Base-by-base conservation (phyloP, 2,797 vertebrate species). In the Harpagifer antarcticus region DNA sequence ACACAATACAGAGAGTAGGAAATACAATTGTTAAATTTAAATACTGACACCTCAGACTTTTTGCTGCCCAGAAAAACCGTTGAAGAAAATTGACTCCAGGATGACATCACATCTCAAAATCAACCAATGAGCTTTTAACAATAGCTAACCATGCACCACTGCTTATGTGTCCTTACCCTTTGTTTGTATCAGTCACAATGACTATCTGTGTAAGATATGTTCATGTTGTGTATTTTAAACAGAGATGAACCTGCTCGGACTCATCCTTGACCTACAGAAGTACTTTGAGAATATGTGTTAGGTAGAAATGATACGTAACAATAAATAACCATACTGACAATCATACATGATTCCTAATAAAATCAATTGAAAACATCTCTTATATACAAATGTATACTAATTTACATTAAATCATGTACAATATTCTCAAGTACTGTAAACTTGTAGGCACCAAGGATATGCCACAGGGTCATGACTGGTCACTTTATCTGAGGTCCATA, bases 391-490 rank as follows among this genome's bases (percentile, higher is more conserved):
- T 33, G 33, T 52, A 27, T 48, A 33, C 16, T 44, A 0, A 56
- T 49, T 54, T 48, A 43, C 17, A 67, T 60, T 1, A 1, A 66
- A 40, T 70, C 9, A 68, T 52, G 5, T 31, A 63, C 44, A 15
- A 43, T 27, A 17, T 79, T 86, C 64, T 79, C 19, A 74, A 54
- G 57, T 79, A 63, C 59, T 80, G 33, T 20, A 59, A 78, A 65
- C 48, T 40, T 62, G 61, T 10, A 50, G 85, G 78, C 64, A 74
- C 44, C 88, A 91, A 89, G 86, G 93, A 96, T 96, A 94, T 90
- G 92, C 94, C 95, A 93, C 94, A 93, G 76, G 91, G 93, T 97
- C 97, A 98, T 98, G 92, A 95, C 96, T 97, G 96, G 91, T 95
- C 87, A 92, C 93, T 90, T 84, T 68, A 92, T 91, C 93, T 94